Percentiles rank a stretch among this genome's conserved stretches.
phyloP scores from a whole-genome alignment of 2,888 invertebrate genomes.

The Gandaritis pyraliata region DNA sequence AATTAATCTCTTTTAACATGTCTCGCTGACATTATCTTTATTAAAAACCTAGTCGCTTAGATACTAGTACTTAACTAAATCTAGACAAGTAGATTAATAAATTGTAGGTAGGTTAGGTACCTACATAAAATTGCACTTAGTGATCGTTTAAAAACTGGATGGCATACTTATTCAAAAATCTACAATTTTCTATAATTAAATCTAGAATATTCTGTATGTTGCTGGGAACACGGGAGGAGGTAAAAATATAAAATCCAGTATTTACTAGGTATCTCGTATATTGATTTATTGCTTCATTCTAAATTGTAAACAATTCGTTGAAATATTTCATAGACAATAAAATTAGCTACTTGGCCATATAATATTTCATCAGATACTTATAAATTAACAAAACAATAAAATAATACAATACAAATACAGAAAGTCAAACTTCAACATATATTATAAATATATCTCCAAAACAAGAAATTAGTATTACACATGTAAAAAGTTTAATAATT shows the following conservation, averaged over 20 bases:
- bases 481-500: constrained; percentile 62
- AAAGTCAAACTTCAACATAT: constrained; percentile 76
- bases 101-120: no score
- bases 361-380: constrained; percentile 65
- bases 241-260: constrained; percentile 35
- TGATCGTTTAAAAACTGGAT: no score
- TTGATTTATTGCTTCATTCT: constrained; percentile 78
- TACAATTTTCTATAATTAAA: no score
- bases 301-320: constrained; percentile 81
- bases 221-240: no score
- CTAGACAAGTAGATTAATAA: no score
- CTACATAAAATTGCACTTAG: no score
- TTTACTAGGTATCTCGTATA: constrained; percentile 45
- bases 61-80: no score
- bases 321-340: constrained; percentile 57
- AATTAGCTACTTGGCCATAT: constrained; percentile 61
- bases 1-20: no score
- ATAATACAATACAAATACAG: constrained; percentile 79
- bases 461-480: constrained; percentile 66
- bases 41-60: no score
- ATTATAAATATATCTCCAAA: constrained; percentile 74
- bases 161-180: no score
- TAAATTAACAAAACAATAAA: constrained; percentile 62
- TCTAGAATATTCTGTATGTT: no score
- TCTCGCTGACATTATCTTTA: no score